Base-by-base conservation (phyloP, 1,140 invertebrate species). In the Pectinophora gossypiella region DNA sequence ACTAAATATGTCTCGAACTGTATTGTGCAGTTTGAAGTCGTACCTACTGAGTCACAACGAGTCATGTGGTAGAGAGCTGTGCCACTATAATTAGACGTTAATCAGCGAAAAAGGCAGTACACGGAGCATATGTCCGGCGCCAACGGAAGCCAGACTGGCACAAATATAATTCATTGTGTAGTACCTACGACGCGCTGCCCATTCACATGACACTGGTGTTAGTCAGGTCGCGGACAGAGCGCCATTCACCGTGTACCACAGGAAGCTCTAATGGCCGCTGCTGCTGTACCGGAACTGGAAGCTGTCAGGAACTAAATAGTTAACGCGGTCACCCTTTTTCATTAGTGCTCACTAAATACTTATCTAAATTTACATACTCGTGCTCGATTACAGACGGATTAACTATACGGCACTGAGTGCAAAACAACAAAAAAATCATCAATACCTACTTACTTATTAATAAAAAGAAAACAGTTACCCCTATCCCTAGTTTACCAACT, bases 11-110 rank as follows among this genome's bases (percentile, higher is more conserved):
- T 67, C 63, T 52, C 59, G 56, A 68, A 64, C 56, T 27, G 66
- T 66, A 74, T 70, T 72, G 64, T 71, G 59, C 46, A 61, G 67
- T 68, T 67, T 71, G 72, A 69, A 68, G 65, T 53, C 61, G 62
- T 48, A n/a, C n/a, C n/a, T n/a, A 48, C 68, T 83, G 81, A 85
- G 64, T 85, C 82, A 85, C 68, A 61, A 64, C 62, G 66, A 74
- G 74, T 76, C 76, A 73, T 79, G 61, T 73, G 68, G 44, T 64
- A 63, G 68, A 78, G 70, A 73, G 67, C 71, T 72, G 71, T 67
- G 72, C 66, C 77, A 32, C 80, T 86, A 84, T 84, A 82, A 85
- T 86, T 86, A 86, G 77, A 86, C 68, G 69, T 80, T 86, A 81
- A 86, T 84, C 77, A 82, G 83, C 59, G 56, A 86, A 86, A 82